phyloP scores from a whole-genome alignment of 1,140 invertebrate species.

The Tyrophagus putrescentiae region DNA sequence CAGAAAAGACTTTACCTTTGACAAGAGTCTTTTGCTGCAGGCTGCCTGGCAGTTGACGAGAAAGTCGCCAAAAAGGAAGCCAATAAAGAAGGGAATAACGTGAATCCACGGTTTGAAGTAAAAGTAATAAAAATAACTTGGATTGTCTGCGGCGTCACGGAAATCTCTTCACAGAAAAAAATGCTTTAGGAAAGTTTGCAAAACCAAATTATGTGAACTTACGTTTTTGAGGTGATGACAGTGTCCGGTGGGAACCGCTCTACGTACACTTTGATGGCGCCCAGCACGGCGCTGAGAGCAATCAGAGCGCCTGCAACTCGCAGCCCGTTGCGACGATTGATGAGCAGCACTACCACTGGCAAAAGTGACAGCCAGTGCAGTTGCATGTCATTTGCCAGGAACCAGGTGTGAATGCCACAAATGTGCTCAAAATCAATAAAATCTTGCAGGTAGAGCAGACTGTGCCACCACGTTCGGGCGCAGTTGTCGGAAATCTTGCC shows the following conservation, averaged over 20 bases:
- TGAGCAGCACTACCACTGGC: slow-evolving; percentile 28
- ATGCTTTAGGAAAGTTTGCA: background rate
- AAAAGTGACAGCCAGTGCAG: slow-evolving; percentile 31
- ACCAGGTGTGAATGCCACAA: slow-evolving; percentile 33
- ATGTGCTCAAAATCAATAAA: slow-evolving; percentile 28
- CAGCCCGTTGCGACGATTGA: slow-evolving; percentile 8
- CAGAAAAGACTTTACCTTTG: too few species aligned
- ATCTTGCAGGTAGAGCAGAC: slow-evolving; percentile 29
- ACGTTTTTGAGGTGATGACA: slow-evolving; percentile 11
- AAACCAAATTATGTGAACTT: background rate
- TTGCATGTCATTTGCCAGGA: slow-evolving; percentile 33
- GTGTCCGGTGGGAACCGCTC: slow-evolving; percentile 4
- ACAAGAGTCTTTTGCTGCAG: too few species aligned
- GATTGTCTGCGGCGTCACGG: slow-evolving; percentile 1
- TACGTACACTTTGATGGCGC: background rate
- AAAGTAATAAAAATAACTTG: slow-evolving; percentile 65
- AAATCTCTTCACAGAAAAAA: slow-evolving; percentile 12
- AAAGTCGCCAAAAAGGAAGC: slow-evolving; percentile 37
- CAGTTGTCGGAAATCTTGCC: slow-evolving; percentile 27
- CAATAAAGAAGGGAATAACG: slow-evolving; percentile 38
- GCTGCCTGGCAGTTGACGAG: too few species aligned
- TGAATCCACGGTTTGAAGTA: slow-evolving; percentile 52
- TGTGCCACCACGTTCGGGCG: slow-evolving; percentile 30
- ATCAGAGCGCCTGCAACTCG: background rate
- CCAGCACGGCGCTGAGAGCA: background rate